Evolutionary conservation across 2,113 vertebrate species (phyloP), one percentile per base, ranked within the genome.

Genomic region (Oreochromis niloticus): DNA sequence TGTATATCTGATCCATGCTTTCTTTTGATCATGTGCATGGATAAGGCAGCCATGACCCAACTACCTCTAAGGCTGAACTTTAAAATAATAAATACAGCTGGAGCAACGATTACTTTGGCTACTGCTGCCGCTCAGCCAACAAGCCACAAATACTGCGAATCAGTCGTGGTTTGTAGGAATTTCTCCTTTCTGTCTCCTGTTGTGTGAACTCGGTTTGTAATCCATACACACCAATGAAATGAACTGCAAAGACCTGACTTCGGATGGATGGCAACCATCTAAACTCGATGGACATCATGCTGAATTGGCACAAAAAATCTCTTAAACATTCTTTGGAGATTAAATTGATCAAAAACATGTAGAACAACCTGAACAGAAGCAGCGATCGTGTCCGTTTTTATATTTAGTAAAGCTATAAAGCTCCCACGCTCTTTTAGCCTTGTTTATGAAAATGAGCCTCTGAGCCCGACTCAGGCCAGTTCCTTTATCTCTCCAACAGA

Each of bases 21-120:
- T 89, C 55, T 82, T 88, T 82, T 57, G 59, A 81, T 75, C 85
- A 52, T 91, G 86, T 78, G 34, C 14, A 41, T 61, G 81, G 73
- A 84, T 85, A 71, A 55, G 78, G 68, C 80, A 81, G 39, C 46
- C 63, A 50, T 83, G 66, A 89, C 80, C 56, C 85, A 66, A 82
- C 55, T 80, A 57, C 63, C 46, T 79, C 46, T 81, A 63, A 4
- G 57, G 83, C 61, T 83, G 39, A 86, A 46, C n/a, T 55, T 78
- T 87, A 84, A 80, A 89, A 89, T 73, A 90, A 90, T 91, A 89
- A 92, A 92, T 88, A 90, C 68, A 93, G 84, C 54, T 27, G 30
- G 85, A 56, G 82, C 78, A 75, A 52, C 50, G 16, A 87, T 88
- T 81, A 80, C 84, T 91, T 90, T 91, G 92, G 86, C 87, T 63